These are phyloP conservation scores for Thaleichthys pacificus DNA, from an alignment of 2,797 vertebrate species.

Conservation along the genomic window DNA sequence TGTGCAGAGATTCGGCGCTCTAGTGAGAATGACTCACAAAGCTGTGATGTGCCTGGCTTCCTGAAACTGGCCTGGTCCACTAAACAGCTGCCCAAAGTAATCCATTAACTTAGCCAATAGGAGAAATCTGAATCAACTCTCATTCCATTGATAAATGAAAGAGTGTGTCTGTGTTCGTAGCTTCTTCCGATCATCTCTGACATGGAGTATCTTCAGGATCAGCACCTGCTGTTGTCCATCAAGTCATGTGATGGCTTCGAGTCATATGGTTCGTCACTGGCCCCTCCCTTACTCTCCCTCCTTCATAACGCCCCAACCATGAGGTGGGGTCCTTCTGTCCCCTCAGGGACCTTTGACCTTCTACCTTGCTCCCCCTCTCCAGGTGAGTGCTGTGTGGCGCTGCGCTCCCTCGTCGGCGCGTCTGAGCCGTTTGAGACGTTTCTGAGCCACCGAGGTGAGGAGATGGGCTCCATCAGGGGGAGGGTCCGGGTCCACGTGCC, in stretches of 20 bases:
- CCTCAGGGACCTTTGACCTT: not conserved
- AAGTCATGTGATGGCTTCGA: conserved; percentile 85
- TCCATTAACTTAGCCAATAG: not conserved
- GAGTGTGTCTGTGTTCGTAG: conserved; percentile 47
- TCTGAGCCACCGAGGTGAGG: conserved; percentile 81
- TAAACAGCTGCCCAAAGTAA: conserved; percentile 82
- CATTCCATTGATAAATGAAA: not conserved
- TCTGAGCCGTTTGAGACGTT: conserved; percentile 80
- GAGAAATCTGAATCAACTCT: not conserved
- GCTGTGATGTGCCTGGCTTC: conserved; percentile 79
- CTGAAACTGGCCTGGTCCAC: conserved; percentile 82
- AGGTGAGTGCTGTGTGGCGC: conserved; percentile 83
- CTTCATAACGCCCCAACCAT: not conserved
- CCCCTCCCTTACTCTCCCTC: conserved; percentile 1
- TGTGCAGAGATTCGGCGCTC: conserved; percentile 76
- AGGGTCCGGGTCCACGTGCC: conserved; percentile 73
- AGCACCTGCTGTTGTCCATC: conserved; percentile 80
- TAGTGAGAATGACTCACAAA: conserved; percentile 79
- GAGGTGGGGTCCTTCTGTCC: not conserved
- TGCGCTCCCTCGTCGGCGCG: conserved; percentile 64
- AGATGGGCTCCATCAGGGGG: conserved; percentile 82
- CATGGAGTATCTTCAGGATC: conserved; percentile 78
- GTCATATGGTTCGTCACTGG: conserved; percentile 75
- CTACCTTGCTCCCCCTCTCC: not conserved
- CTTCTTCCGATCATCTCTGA: conserved; percentile 75